phyloP scores from a whole-genome alignment of 2,888 invertebrate species.

The Ramazzottius varieornatus region DNA sequence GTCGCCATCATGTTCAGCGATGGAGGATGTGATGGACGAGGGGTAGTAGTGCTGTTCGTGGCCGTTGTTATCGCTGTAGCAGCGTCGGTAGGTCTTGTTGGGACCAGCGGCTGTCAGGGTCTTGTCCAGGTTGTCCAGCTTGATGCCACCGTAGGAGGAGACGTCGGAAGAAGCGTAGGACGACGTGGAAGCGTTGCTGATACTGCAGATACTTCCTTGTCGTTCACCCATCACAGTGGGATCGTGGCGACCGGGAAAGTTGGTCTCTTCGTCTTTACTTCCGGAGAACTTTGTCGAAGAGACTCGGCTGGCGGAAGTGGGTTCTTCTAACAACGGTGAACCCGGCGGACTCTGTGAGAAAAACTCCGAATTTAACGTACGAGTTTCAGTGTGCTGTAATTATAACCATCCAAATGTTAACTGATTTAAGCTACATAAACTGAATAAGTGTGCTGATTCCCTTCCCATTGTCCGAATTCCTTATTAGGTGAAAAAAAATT shows the following conservation, averaged over 20 bases:
- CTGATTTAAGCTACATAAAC: too few relatives aligned
- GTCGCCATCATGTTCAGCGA: background rate
- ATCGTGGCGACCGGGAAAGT: background rate
- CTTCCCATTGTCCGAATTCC: too few relatives aligned
- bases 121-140: background rate
- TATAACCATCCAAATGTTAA: too few relatives aligned
- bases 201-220: background rate
- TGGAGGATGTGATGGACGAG: background rate
- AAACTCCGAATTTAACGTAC: too few relatives aligned
- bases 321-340: background rate
- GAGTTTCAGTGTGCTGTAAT: too few relatives aligned
- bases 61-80: constrained; percentile 2
- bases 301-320: background rate
- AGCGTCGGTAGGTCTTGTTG: background rate
- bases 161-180: constrained; percentile 2
- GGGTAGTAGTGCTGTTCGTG: constrained; percentile 2
- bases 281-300: background rate
- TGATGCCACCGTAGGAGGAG: background rate
- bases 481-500: too few relatives aligned
- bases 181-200: background rate
- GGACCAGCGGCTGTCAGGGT: background rate
- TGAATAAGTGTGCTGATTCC: too few relatives aligned
- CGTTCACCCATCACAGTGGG: background rate
- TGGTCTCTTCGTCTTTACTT: background rate
- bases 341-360: background rate